Percentiles rank a stretch among this genome's conserved stretches.
phyloP scores from a whole-genome alignment of 2,797 vertebrate species.

The Oophaga sylvatica region DNA sequence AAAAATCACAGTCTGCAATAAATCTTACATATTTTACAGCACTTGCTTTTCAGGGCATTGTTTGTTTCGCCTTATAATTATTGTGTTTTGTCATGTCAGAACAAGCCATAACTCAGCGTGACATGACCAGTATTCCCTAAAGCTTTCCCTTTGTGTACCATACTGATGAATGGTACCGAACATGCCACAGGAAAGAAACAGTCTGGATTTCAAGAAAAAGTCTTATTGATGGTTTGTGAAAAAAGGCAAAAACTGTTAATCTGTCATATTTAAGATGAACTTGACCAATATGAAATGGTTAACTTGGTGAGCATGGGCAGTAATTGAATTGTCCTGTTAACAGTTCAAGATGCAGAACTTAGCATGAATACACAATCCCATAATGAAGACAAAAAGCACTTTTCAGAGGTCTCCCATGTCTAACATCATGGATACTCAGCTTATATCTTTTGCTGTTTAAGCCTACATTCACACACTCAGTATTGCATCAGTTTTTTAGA shows the following conservation, averaged over 20 bases:
- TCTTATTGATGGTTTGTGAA: not conserved
- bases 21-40: constrained; percentile 37
- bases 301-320: not conserved
- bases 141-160: constrained; percentile 44
- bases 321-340: not conserved
- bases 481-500: too few species aligned
- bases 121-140: constrained; percentile 50
- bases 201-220: constrained; percentile 15
- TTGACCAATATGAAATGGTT: not conserved
- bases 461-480: too few species aligned
- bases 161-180: constrained; percentile 51
- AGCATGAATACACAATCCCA: too few species aligned
- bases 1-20: constrained; percentile 25
- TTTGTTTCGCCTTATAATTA: constrained; percentile 50
- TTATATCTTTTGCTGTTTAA: too few species aligned
- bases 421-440: too few species aligned
- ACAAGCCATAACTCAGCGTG: constrained; percentile 55
- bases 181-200: constrained; percentile 16
- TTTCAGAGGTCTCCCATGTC: too few species aligned
- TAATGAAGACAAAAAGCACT: too few species aligned
- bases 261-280: not conserved
- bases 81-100: constrained; percentile 51
- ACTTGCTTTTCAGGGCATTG: constrained; percentile 40
- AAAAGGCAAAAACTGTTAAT: constrained; percentile 27
- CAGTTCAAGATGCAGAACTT: not conserved